phyloP scores from a whole-genome alignment of 2,888 invertebrate species.

The Alloplasta piceator region DNA sequence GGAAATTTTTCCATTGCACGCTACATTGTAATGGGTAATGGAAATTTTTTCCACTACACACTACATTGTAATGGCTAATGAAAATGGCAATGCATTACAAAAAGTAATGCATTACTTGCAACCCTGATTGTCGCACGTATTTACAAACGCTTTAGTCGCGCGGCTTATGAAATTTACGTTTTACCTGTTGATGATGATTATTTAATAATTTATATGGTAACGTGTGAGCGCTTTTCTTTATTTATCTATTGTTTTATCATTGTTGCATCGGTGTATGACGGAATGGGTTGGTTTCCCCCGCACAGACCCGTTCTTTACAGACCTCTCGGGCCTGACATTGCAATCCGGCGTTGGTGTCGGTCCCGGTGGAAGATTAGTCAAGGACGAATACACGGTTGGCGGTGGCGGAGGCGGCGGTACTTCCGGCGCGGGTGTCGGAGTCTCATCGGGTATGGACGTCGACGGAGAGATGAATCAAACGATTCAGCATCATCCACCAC shows the following conservation, averaged over 20 bases:
- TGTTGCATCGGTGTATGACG: conserved; percentile 81
- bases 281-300: conserved; percentile 82
- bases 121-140: conserved; percentile 55
- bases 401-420: conserved; percentile 82
- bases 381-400: conserved; percentile 96
- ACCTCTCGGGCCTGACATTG: conserved; percentile 95
- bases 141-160: conserved; percentile 41
- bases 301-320: conserved; percentile 85
- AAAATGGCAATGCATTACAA: no score
- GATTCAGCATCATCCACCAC: conserved; percentile 89
- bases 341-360: conserved; percentile 87
- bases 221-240: conserved; percentile 61
- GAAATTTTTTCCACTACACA: no score
- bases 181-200: conserved; percentile 3
- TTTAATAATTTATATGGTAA: conserved; percentile 18
- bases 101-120: no score
- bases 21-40: no score
- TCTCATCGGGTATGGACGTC: conserved; percentile 85
- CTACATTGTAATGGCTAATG: no score
- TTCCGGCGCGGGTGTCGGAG: conserved; percentile 83
- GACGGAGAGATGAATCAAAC: conserved; percentile 87
- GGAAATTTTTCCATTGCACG: no score
- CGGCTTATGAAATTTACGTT: conserved; percentile 33
- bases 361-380: conserved; percentile 91
- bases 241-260: conserved; percentile 71